phyloP scores from a whole-genome alignment of 2,888 invertebrate genomes.

The Chironomus riparius region DNA sequence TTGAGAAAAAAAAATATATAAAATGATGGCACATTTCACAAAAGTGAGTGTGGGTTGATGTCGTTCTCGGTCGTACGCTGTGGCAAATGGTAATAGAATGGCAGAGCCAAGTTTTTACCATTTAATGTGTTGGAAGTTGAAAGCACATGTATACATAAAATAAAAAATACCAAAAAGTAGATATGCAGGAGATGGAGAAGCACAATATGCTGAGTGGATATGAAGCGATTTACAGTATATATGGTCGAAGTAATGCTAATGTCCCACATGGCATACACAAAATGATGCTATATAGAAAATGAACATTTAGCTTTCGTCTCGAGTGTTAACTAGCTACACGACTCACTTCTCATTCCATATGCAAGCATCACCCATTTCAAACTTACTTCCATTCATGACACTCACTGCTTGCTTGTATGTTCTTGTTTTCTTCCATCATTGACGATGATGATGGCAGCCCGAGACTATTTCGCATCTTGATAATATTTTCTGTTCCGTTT shows the following conservation, averaged over 20 bases:
- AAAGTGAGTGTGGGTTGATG: slow-evolving; percentile 15
- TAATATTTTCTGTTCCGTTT: slow-evolving; percentile 3
- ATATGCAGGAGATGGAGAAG: background rate
- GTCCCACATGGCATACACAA: background rate
- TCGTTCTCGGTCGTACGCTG: slow-evolving; percentile 23
- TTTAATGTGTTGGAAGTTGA: slow-evolving; percentile 11
- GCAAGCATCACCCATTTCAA: background rate
- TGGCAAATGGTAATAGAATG: background rate
- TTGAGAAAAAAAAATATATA: no score
- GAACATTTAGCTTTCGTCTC: background rate
- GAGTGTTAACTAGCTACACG: slow-evolving; percentile 6
- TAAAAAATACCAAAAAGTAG: background rate
- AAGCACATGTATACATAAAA: background rate
- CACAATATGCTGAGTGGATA: slow-evolving; percentile 8
- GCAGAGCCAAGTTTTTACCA: background rate
- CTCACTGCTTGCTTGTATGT: background rate
- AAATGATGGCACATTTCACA: background rate
- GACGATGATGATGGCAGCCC: background rate
- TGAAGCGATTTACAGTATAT: background rate
- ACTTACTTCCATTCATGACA: background rate
- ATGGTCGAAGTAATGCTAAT: background rate
- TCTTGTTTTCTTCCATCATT: background rate
- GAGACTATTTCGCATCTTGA: background rate
- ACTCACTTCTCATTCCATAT: background rate
- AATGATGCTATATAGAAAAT: background rate